Evolutionary conservation across 2,888 invertebrate genomes (phyloP), one percentile per base, ranked within the genome.

Genomic region (Thera britannica): DNA sequence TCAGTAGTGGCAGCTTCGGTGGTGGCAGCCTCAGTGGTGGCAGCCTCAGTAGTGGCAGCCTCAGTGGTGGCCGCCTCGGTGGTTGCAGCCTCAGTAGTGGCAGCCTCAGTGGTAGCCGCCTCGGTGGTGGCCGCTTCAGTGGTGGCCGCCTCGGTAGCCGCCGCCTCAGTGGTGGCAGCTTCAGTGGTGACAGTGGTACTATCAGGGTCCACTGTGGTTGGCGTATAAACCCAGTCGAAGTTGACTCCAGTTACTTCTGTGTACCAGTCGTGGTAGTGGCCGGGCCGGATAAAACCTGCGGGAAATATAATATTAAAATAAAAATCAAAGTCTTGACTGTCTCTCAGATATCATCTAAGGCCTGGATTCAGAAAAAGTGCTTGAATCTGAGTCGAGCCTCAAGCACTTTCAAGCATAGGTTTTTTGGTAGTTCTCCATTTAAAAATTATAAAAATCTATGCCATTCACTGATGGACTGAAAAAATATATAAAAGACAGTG

Each of bases 261-360:
- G 68, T 73, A 82, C 88, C 88, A 90, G 0, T 78, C 76, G 69
- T 86, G 86, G 75, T 88, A 90, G 75, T 84, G 79, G 0, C 86
- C 87, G 0, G 88, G 79, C 1, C 89, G 86, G 67, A 83, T 76
- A 73, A 88, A 90, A 60, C 89, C 90, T 86, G n/a, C 8, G 8
- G 34, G 7, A 23, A 34, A 49, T 7, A 2, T 1, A 9, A 46
- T 9, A 46, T 7, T 8, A 46, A 9, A 2, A 46, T 2, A 9
- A 46, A 41, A 41, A 41, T 41, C 41, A 5, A 41, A 41, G 41
- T 41, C 41, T 38, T 23, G 6, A 38, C 41, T 41, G 4, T 7
- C 5, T 41, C 41, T 7, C 41, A 41, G 23, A 23, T 23, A 23
- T 23, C 23, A 23, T 23, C 23, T 23, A 23, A 23, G 23, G 23